Percentiles rank a stretch among this genome's conserved stretches.
Evolutionary conservation across 2,797 vertebrate species (phyloP).

Genomic region (Sebastes matsubarae): DNA sequence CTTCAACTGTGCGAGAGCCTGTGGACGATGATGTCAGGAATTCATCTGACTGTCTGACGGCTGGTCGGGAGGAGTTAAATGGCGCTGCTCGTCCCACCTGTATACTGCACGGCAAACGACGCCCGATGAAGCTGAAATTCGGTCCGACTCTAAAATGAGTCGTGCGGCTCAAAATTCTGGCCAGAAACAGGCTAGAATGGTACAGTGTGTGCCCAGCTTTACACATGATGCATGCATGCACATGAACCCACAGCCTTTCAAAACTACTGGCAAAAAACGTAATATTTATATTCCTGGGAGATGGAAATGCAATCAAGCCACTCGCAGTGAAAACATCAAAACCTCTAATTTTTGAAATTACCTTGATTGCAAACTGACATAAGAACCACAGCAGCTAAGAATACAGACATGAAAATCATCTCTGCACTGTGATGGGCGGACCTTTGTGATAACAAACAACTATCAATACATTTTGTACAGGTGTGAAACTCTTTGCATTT

Average conservation of each 20-base stretch:
- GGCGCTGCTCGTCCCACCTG: too few relatives aligned
- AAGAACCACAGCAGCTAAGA: background rate
- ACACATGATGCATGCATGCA: background rate
- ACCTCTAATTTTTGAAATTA: slow-evolving; percentile 8
- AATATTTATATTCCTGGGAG: background rate
- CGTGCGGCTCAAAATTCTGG: too few relatives aligned
- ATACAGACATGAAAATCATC: background rate
- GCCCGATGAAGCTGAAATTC: too few relatives aligned
- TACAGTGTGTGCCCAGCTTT: background rate
- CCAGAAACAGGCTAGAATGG: fast-evolving
- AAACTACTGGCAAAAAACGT: background rate
- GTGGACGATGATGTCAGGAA: too few relatives aligned
- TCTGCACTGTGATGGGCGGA: background rate
- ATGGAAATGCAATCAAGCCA: slow-evolving; percentile 47
- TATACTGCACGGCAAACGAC: too few relatives aligned
- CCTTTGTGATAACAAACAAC: background rate
- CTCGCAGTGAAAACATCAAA: slow-evolving; percentile 24
- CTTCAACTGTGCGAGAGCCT: too few relatives aligned
- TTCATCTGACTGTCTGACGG: too few relatives aligned
- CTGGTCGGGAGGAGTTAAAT: fast-evolving
- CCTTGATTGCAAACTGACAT: slow-evolving; percentile 20
- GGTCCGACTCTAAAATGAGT: too few relatives aligned
- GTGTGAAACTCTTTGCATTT: background rate
- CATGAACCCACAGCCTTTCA: background rate
- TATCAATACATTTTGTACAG: background rate